Percentiles rank a stretch among this genome's conserved stretches.
Conservation (phyloP, 2,888 invertebrate genomes). For the Drosophila pseudotalamancana region DNA sequence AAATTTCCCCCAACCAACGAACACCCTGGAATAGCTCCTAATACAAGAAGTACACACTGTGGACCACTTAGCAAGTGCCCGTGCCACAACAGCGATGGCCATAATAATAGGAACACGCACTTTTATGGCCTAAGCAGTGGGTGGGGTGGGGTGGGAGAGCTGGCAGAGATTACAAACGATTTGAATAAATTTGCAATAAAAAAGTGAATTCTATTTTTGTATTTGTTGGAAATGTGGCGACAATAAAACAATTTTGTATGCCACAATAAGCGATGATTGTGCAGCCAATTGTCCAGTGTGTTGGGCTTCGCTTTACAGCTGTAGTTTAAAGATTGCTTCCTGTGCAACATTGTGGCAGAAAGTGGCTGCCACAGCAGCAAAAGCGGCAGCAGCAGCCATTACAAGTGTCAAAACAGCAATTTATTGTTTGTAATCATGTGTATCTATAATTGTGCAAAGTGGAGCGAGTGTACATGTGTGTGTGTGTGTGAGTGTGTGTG, state of each 20-base stretch:
- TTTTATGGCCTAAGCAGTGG: conserved; percentile 55
- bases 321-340: conserved; percentile 68
- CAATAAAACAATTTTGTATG: conserved; percentile 78
- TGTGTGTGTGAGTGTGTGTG: conserved; percentile 4
- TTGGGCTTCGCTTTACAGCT: conserved; percentile 33
- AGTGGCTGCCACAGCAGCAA: conserved; percentile 42
- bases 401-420: conserved; percentile 81
- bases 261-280: conserved; percentile 42
- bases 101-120: conserved; percentile 58
- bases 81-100: conserved; percentile 36
- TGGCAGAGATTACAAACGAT: conserved; percentile 71
- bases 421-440: conserved; percentile 80
- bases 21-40: conserved; percentile 26
- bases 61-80: conserved; percentile 68
- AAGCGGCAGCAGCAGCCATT: conserved; percentile 59
- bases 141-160: conserved; percentile 8
- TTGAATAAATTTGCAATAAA: conserved; percentile 81
- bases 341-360: conserved; percentile 69
- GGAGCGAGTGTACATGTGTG: conserved; percentile 34
- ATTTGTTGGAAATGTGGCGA: conserved; percentile 63
- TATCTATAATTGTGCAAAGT: conserved; percentile 63
- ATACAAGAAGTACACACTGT: conserved; percentile 55
- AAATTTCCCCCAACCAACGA: conserved; percentile 33
- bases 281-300: conserved; percentile 72
- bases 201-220: conserved; percentile 58